Evolutionary conservation across 1,140 invertebrate species (phyloP), one percentile per base, ranked within the genome.

Genomic region (Cephus cinctus): DNA sequence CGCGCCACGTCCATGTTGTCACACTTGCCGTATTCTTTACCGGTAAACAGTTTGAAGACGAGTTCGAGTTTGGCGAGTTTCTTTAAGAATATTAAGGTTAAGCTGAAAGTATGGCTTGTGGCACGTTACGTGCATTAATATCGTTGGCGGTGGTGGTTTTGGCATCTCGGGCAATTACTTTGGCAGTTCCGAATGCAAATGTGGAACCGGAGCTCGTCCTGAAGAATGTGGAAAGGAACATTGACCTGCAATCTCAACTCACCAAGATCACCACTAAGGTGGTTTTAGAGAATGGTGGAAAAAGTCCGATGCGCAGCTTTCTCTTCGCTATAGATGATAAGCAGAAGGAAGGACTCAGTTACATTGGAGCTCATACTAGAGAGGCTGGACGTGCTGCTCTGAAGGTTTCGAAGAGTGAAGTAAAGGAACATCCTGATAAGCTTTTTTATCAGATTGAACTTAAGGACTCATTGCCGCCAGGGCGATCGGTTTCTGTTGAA

Each of bases 221-320:
- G 50, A 87, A 85, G 64, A 92, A 90, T 80, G 87, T 92, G 9
- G 92, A 95, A 38, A 80, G 92, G 64, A 83, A 83, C 21, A 84
- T 98, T 45, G 93, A 98, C 77, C 76, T 96, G 40, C 83, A 89
- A 2, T 86, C 90, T 9, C 94, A 97, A 76, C 76, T 97, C 23
- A 90, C 92, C 1, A 95, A 94, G 77, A 85, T 93, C 18, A 80
- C 79, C 9, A 80, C 83, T 3, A 88, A 88, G 71, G 78, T 96
- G 52, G 88, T 86, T 42, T 67, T 95, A 45, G 88, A 95, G 77
- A 95, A 96, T 71, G 81, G 77, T 51, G 86, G 87, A 66, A 80
- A 83, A 43, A 38, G 35, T 3, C 67, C 83, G 23, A 81, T 88
- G 4, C 83, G 78, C 25, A 83, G 75, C 54, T 88, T 94, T 61